A percentile compares a stretch with the other conserved stretches of the same genome.
Evolutionary conservation across 2,113 vertebrate genomes (phyloP).

Genomic region (Hystrix brachyura): DNA sequence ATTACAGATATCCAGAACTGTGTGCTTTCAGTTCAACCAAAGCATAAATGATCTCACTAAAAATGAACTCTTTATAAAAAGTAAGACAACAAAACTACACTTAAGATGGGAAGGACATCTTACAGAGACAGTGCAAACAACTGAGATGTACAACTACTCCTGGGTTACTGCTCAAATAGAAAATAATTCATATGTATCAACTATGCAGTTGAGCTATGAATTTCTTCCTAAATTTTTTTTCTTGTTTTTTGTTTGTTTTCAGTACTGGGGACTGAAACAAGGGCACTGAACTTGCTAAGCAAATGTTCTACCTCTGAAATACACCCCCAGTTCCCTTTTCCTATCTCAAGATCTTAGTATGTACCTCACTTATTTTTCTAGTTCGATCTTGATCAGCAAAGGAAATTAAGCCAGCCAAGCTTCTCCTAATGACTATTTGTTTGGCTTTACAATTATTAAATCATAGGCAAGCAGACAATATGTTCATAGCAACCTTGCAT

Average conservation of each 20-base stretch:
- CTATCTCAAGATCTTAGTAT: background rate
- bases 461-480: background rate
- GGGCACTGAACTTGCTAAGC: background rate
- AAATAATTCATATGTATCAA: background rate
- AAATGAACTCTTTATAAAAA: background rate
- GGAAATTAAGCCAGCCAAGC: background rate
- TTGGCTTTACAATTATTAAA: background rate
- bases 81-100: background rate
- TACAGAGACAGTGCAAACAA: background rate
- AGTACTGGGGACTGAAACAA: background rate
- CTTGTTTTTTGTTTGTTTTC: background rate
- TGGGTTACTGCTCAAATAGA: background rate
- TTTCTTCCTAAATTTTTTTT: background rate
- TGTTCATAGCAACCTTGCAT: background rate
- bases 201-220: background rate
- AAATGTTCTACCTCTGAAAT: background rate
- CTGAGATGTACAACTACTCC: background rate
- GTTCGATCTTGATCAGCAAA: background rate
- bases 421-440: background rate
- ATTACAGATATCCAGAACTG: background rate
- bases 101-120: background rate
- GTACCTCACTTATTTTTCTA: background rate
- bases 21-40: background rate
- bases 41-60: background rate
- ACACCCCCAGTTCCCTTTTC: background rate